Base-by-base conservation (phyloP, 2,113 vertebrate species). In the Carassius carassius region DNA sequence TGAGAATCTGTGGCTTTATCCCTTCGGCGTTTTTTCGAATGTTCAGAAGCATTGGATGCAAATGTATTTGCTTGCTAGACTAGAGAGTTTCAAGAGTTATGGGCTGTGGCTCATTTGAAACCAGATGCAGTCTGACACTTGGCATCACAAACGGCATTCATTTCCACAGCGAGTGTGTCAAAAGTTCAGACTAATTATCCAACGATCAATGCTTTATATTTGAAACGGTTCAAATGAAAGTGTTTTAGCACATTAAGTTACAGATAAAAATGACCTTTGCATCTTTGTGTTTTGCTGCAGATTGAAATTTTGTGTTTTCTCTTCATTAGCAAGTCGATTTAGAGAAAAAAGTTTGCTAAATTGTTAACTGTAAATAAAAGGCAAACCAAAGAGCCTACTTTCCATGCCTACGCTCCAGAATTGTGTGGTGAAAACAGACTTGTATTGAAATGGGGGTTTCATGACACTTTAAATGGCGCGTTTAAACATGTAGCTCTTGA, bases 111-210 rank as follows among this genome's bases (percentile, higher is more conserved):
- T 74, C 21, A 25, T 49, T 16, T 47, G 8, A 73, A 13, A 23
- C 21, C 23, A 47, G 41, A 47, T 73, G 37, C 12, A 23, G 41
- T 73, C 70, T 47, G 70, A 23, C 41, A 21, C 67, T 41, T 70
- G 67, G 67, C 67, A 41, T 37, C 67, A 1, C 11, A 47, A 73
- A 73, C 11, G 8, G 70, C 70, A n/a, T 47, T 65, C 62, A 29
- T 29, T 65, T 12, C 62, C 25, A 29, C 23, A 47, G 70, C 14
- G 37, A 47, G 21, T 5, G 37, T 47, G 70, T 44, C 21, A 23
- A 47, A 73, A 73, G n/a, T 16, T 49, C 72, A 16, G 41, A 74
- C 72, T n/a, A 49, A 74, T 74, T 74, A 74, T 49, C 41, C 25
- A 25, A 49, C n/a, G 41, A 73, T 47, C 21, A 23, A 23, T 73